Conservation (phyloP, 2,797 vertebrate species). For the Cyprinodon diabolis region DNA sequence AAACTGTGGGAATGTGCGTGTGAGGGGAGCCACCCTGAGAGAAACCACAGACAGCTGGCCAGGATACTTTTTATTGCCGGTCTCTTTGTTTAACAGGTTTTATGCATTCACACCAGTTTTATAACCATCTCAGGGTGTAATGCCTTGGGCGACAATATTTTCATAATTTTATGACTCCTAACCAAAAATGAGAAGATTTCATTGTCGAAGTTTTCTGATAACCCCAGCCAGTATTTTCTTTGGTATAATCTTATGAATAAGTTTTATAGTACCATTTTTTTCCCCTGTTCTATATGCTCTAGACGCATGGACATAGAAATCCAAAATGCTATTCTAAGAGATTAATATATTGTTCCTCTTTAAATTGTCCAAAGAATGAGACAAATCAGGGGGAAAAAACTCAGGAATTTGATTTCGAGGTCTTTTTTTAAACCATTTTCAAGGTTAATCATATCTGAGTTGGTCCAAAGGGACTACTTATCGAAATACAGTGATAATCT, state of each 20-base stretch:
- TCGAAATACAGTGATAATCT: too few species aligned
- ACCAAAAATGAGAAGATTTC: not conserved
- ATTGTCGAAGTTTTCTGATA: not conserved
- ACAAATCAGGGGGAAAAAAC: too few species aligned
- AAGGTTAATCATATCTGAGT: too few species aligned
- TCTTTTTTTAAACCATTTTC: too few species aligned
- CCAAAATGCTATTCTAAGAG: too few species aligned
- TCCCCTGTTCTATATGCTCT: not conserved
- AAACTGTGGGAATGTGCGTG: slow-evolving; percentile 63
- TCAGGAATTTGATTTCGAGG: too few species aligned
- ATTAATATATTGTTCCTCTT: too few species aligned
- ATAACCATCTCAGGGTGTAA: not conserved
- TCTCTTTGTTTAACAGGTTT: not conserved
- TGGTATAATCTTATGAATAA: not conserved
- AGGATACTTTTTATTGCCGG: not conserved
- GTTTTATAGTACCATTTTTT: not conserved
- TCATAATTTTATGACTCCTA: not conserved
- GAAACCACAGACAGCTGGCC: not conserved
- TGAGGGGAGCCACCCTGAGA: slow-evolving; percentile 34
- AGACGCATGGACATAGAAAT: too few species aligned
- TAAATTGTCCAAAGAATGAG: too few species aligned
- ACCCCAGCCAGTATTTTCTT: not conserved
- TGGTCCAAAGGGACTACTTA: too few species aligned
- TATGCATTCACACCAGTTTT: not conserved
- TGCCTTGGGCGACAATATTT: too few species aligned